phyloP scores from a whole-genome alignment of 1,140 invertebrate species.

The Parasteatoda tepidariorum region DNA sequence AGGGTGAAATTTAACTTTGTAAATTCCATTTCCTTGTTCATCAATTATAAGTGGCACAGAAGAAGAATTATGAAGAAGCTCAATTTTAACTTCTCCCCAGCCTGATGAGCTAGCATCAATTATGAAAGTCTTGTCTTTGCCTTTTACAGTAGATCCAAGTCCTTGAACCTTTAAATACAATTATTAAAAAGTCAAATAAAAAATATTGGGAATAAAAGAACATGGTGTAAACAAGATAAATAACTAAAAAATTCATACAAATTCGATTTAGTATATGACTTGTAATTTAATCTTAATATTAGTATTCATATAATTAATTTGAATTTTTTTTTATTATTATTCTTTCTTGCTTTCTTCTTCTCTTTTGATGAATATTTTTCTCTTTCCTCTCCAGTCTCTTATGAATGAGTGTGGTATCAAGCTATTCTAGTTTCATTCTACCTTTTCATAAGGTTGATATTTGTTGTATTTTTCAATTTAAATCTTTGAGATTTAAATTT shows the following conservation, averaged over 20 bases:
- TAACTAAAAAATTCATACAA: background rate
- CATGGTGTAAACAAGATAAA: too few relatives aligned
- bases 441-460: too few relatives aligned
- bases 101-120: slow-evolving; percentile 86
- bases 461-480: too few relatives aligned
- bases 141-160: slow-evolving; percentile 80
- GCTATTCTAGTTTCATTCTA: too few relatives aligned
- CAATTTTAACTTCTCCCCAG: slow-evolving; percentile 86
- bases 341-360: too few relatives aligned
- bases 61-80: slow-evolving; percentile 79
- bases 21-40: slow-evolving; percentile 83
- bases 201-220: background rate
- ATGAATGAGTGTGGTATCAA: too few relatives aligned
- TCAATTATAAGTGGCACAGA: slow-evolving; percentile 87
- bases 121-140: slow-evolving; percentile 84
- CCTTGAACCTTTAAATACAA: slow-evolving; percentile 71
- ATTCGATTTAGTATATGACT: background rate
- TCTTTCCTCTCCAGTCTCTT: too few relatives aligned
- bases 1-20: slow-evolving; percentile 90
- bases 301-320: too few relatives aligned
- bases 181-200: background rate
- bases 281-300: background rate
- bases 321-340: too few relatives aligned
- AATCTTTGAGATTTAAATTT: too few relatives aligned
- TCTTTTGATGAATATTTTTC: too few relatives aligned